These are phyloP conservation scores for Ardeotis arabs DNA, from an alignment of 2,113 vertebrate genomes.

Conservation along the genomic window DNA sequence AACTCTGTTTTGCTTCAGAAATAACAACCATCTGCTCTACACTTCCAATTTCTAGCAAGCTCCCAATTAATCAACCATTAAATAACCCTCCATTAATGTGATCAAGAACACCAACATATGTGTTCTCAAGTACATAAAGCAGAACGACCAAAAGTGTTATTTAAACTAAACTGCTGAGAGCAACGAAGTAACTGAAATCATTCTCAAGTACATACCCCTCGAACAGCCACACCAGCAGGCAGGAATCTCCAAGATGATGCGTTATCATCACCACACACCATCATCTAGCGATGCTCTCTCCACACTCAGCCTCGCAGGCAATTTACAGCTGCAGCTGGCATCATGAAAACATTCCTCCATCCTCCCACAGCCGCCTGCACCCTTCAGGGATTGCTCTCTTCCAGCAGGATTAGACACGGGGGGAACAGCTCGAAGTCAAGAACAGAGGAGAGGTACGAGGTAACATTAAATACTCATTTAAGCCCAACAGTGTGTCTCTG, in stretches of 20 bases:
- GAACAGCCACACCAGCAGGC: background rate
- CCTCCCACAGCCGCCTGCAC: background rate
- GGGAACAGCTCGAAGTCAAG: background rate
- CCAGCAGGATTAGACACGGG: rapidly evolving
- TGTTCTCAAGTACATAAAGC: background rate
- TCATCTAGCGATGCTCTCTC: background rate
- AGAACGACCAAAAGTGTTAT: background rate
- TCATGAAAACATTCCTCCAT: background rate
- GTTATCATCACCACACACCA: background rate
- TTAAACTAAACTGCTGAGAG: no score
- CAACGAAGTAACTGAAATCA: background rate
- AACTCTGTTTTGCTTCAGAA: conserved; percentile 26
- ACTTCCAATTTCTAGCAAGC: background rate
- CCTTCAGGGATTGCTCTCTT: background rate
- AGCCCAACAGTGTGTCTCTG: background rate
- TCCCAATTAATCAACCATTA: conserved; percentile 42
- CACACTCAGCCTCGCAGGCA: background rate
- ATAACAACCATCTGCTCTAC: conserved; percentile 46
- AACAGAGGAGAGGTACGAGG: background rate
- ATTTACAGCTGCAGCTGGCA: background rate
- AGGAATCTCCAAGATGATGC: rapidly evolving
- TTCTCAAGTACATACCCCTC: background rate
- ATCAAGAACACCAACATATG: conserved; percentile 31
- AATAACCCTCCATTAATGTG: background rate
- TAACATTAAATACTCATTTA: background rate